Conservation (phyloP, 2,797 vertebrate genomes). For the Lacerta agilis region DNA sequence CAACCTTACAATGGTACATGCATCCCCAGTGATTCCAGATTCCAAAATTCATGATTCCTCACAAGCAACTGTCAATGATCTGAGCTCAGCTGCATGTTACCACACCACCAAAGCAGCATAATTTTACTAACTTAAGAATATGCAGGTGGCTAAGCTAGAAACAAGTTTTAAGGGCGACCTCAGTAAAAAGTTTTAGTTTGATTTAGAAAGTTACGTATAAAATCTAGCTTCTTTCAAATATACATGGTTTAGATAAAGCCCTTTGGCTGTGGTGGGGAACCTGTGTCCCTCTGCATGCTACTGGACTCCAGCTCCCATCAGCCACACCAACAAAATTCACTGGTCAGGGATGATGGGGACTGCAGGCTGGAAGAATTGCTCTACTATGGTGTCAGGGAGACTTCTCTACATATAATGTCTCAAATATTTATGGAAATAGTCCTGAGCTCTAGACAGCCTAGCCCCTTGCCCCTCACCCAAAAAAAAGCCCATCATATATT, state of each 20-base stretch:
- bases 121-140: not conserved
- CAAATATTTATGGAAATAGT: not conserved
- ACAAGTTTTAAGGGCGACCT: not conserved
- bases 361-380: too few species aligned
- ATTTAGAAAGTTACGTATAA: not conserved
- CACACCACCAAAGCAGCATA: not conserved
- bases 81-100: not conserved
- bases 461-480: conserved; percentile 10
- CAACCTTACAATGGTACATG: too few species aligned
- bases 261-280: not conserved
- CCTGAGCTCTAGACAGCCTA: not conserved
- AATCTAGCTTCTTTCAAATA: not conserved
- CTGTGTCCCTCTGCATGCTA: not conserved
- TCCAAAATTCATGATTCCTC: not conserved
- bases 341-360: too few species aligned
- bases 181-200: not conserved
- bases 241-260: not conserved
- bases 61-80: not conserved
- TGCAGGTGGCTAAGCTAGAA: not conserved
- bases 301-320: not conserved
- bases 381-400: too few species aligned
- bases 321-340: too few species aligned
- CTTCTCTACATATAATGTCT: not conserved
- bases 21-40: not conserved
- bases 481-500: conserved; percentile 17